Conservation (phyloP, 2,888 invertebrate genomes). For the Chesias legatella region DNA sequence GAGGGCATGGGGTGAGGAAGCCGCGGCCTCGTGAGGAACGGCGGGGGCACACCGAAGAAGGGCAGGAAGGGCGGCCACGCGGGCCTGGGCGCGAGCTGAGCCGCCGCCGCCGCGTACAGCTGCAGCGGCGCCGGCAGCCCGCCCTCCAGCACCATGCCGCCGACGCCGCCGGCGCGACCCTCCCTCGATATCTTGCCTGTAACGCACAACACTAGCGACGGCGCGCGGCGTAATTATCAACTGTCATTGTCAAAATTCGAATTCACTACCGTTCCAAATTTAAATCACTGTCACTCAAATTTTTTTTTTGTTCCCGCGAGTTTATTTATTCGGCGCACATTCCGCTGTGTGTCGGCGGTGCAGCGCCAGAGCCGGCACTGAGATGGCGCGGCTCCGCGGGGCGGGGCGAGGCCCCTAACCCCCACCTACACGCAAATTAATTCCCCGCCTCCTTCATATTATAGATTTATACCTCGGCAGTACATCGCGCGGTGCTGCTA, state of each 20-base stretch:
- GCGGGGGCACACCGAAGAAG: constrained; percentile 81
- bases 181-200: constrained; percentile 60
- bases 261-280: constrained; percentile 18
- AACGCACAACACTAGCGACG: constrained; percentile 47
- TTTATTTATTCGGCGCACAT: constrained; percentile 33
- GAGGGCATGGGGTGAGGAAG: constrained; percentile 63
- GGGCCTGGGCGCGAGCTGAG: constrained; percentile 78
- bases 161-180: constrained; percentile 43
- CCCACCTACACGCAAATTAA: constrained; percentile 65
- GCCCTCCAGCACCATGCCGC: constrained; percentile 83
- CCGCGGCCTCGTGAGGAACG: constrained; percentile 73
- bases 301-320: constrained; percentile 23
- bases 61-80: constrained; percentile 82
- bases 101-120: constrained; percentile 85
- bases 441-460: constrained; percentile 78
- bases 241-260: constrained; percentile 40
- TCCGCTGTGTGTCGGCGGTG: constrained; percentile 24
- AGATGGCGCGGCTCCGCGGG: constrained; percentile 68
- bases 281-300: constrained; percentile 24
- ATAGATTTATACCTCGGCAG: constrained; percentile 77
- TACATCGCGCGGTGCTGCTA: constrained; percentile 54
- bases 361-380: constrained; percentile 56
- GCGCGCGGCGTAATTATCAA: constrained; percentile 41
- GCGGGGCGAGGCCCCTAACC: constrained; percentile 63
- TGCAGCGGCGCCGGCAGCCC: constrained; percentile 86